These are phyloP conservation scores for Procambarus clarkii DNA, from an alignment of 1,140 invertebrate genomes.

Conservation along the genomic window DNA sequence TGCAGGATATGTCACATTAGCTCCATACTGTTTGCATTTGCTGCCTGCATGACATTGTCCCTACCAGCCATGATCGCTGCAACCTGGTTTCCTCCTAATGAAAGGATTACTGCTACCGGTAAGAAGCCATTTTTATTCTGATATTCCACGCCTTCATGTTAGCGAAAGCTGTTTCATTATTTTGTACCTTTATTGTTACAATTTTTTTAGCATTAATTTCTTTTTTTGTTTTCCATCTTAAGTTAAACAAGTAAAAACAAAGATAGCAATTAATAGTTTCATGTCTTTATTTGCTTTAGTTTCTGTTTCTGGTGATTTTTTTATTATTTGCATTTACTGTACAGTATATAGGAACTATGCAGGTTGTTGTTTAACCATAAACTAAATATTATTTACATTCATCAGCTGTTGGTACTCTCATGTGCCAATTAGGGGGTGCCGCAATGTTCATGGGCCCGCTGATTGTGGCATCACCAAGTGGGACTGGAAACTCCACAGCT, in stretches of 20 bases:
- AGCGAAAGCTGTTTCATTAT: no score
- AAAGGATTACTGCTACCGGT: constrained; percentile 57
- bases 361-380: neutral
- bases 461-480: constrained; percentile 27
- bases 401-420: constrained; percentile 48
- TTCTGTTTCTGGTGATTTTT: no score
- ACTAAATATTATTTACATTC: neutral
- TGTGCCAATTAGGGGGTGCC: constrained; percentile 54
- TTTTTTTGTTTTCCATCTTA: no score
- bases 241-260: no score
- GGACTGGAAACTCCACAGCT: neutral
- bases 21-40: constrained; percentile 51
- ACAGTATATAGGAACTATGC: no score
- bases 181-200: no score
- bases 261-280: no score
- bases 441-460: constrained; percentile 51
- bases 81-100: constrained; percentile 51
- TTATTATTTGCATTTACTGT: no score
- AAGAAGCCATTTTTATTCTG: constrained; percentile 22
- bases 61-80: constrained; percentile 59
- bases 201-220: no score
- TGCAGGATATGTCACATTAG: constrained; percentile 49
- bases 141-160: no score
- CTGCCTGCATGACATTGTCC: constrained; percentile 52
- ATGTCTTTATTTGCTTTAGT: no score